Evolutionary conservation across 2,797 vertebrate species (phyloP), one percentile per base, ranked within the genome.

Genomic region (Tragopan temminckii): DNA sequence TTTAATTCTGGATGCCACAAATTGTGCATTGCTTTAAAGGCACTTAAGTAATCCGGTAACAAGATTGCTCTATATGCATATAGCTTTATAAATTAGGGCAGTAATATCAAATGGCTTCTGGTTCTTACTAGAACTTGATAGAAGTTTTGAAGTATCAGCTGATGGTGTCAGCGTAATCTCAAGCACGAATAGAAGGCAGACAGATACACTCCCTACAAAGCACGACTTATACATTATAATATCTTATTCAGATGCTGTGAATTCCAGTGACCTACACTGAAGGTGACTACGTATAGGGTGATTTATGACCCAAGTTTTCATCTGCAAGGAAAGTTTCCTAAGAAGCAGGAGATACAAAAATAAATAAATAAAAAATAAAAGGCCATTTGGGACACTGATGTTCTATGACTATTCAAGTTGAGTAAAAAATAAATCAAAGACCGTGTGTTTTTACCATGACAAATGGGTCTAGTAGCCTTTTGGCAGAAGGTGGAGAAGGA

Each of bases 31-130:
- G 48, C 48, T 78, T 75, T 74, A 61, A 70, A 66, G 48, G 13
- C 5, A 10, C 6, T 15, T 2, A 2, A 29, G 6, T 58, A 35
- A 33, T 38, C 21, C 21, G 14, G 0, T 50, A 71, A 40, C 8
- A 53, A 31, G 42, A 45, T 18, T 50, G 3, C 10, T 80, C 70
- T 8, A 4, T 35, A 14, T 21, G 11, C 21, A 61, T 38, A 7
- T 36, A 13, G 23, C 72, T 52, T 63, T 23, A 27, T n/a, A 61
- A 82, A 77, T 77, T 43, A 77, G 11, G 27, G 63, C 13, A 63
- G 19, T 63, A 64, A 23, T 85, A 31, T 40, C 13, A 91, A 93
- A 57, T 67, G 57, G 11, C 43, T 70, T 70, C 24, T 4, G 25
- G 11, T 33, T 67, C 20, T 70, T 57, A 11, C 9, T 62, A 76